Evolutionary conservation across 2,797 vertebrate genomes (phyloP).

Genomic region (Heteromormyrus szaboi): DNA sequence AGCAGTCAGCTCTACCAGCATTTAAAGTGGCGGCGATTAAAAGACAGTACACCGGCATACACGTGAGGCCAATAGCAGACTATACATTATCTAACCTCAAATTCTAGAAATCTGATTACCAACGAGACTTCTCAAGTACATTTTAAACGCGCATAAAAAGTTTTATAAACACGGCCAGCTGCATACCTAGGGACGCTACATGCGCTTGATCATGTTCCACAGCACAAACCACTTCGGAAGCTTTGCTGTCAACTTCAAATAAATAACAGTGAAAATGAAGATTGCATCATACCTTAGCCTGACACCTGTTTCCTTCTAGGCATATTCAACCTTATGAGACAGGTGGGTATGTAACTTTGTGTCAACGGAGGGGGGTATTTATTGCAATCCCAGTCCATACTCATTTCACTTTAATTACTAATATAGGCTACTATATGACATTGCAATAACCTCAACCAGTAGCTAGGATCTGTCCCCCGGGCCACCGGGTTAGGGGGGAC

Average conservation of each 20-base stretch:
- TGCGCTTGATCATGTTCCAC: not conserved
- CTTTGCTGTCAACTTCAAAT: not conserved
- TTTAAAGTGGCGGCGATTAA: not conserved
- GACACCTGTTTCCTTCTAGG: not conserved
- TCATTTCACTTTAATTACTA: not conserved
- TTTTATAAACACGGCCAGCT: not conserved
- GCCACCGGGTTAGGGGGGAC: not conserved
- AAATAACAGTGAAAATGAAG: not conserved
- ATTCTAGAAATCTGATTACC: not conserved
- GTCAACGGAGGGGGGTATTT: not conserved
- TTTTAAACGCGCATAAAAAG: not conserved
- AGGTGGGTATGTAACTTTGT: not conserved
- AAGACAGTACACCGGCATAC: not conserved
- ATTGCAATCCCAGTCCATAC: not conserved
- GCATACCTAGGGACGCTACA: not conserved
- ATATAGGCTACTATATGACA: not conserved
- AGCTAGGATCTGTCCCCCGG: not conserved
- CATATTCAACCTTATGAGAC: not conserved
- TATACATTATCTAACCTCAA: not conserved
- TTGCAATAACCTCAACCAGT: not conserved
- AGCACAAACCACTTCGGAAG: not conserved
- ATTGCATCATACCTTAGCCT: not conserved
- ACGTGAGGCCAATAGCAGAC: not conserved
- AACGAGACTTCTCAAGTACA: not conserved
- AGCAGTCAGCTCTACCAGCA: not conserved